phyloP scores from a whole-genome alignment of 2,888 invertebrate genomes.

The Folsomia manolachei region DNA sequence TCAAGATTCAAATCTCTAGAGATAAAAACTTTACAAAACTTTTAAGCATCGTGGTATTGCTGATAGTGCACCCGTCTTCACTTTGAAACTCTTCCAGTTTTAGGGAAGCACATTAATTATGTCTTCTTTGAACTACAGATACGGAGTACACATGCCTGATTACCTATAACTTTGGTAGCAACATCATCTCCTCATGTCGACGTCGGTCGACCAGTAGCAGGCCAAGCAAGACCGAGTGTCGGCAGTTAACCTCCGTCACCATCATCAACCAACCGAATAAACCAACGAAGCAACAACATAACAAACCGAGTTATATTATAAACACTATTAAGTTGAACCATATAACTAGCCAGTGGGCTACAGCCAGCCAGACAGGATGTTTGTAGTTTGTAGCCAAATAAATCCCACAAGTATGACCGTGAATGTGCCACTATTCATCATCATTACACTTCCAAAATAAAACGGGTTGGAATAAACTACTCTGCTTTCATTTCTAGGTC shows the following conservation, averaged over 20 bases:
- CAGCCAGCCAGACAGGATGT: background rate
- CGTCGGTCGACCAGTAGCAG: background rate
- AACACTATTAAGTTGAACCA: background rate
- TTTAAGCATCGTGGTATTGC: background rate
- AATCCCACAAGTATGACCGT: slow-evolving; percentile 19
- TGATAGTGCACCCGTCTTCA: background rate
- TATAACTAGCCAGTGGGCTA: background rate
- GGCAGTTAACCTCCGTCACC: background rate
- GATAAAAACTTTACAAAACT: background rate
- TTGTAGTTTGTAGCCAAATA: slow-evolving; percentile 4
- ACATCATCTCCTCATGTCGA: no score
- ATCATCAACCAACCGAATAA: background rate
- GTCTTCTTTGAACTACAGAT: no score
- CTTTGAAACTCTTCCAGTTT: background rate
- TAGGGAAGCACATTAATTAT: background rate
- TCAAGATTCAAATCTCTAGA: background rate
- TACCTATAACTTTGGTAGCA: no score
- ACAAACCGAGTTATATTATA: no score
- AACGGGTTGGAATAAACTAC: no score
- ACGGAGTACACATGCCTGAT: background rate
- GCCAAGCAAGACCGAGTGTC: background rate
- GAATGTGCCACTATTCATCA: slow-evolving; percentile 25
- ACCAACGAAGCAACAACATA: no score
- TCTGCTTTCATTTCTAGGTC: no score
- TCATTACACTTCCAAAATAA: slow-evolving; percentile 21